Percentiles rank a stretch among this genome's conserved stretches.
Evolutionary conservation across 2,113 vertebrate genomes (phyloP).

Genomic region (Lasiurus cinereus): DNA sequence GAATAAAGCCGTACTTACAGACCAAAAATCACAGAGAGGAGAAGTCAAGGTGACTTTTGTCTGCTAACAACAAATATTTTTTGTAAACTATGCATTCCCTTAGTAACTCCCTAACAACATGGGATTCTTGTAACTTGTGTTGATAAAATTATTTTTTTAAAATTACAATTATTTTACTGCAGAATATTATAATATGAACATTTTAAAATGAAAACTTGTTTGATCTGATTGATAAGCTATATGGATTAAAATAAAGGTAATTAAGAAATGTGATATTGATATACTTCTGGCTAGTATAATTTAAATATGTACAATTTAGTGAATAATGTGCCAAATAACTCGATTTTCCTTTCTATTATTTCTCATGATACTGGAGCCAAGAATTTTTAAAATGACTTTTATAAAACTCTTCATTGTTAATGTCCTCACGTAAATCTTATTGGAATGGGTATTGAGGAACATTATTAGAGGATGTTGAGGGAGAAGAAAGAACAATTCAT

Average conservation of each 20-base stretch:
- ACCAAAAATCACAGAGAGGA: background rate
- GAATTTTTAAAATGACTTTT: background rate
- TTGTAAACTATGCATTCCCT: background rate
- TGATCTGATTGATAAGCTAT: background rate
- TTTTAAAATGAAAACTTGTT: background rate
- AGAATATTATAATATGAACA: background rate
- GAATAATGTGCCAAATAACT: background rate
- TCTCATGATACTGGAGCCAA: background rate
- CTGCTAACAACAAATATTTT: background rate
- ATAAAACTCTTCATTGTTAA: background rate
- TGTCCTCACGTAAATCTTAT: background rate
- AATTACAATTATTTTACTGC: background rate
- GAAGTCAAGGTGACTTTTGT: background rate
- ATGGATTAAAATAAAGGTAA: slow-evolving; percentile 27
- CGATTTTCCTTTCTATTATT: background rate
- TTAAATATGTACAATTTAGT: slow-evolving; percentile 11
- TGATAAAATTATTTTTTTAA: slow-evolving; percentile 25
- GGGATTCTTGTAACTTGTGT: background rate
- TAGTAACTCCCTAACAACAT: background rate
- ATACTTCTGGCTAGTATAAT: background rate
- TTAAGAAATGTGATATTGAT: background rate
- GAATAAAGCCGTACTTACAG: background rate
- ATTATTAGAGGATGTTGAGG: background rate
- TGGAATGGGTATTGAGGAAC: background rate
- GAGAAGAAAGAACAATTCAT: slow-evolving; percentile 27